Conservation (phyloP, 2,888 invertebrate genomes). For the Sialis fuliginosa region DNA sequence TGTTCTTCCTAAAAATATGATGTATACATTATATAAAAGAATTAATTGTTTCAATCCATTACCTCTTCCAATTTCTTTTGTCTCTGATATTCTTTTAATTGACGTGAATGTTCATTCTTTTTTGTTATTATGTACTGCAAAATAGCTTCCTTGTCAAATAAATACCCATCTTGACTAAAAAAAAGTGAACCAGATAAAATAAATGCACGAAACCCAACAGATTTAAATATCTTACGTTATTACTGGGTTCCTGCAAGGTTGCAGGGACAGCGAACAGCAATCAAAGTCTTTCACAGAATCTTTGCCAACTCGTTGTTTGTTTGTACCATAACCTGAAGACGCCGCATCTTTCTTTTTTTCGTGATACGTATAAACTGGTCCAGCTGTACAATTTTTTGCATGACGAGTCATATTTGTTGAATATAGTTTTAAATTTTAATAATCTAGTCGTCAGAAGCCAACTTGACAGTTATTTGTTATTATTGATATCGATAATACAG, state of each 20-base stretch:
- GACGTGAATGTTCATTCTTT: slow-evolving; percentile 77
- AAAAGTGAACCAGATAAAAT: neutral
- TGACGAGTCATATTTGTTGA: slow-evolving; percentile 69
- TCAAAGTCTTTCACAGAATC: slow-evolving; percentile 94
- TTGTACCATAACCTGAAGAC: slow-evolving; percentile 85
- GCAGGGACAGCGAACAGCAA: slow-evolving; percentile 90
- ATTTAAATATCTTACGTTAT: slow-evolving; percentile 43
- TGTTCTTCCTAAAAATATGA: slow-evolving; percentile 42
- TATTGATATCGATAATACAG: too few species aligned
- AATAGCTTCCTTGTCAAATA: slow-evolving; percentile 95
- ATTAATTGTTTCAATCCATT: slow-evolving; percentile 5
- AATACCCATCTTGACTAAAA: slow-evolving; percentile 59
- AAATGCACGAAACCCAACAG: neutral
- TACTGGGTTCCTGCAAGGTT: slow-evolving; percentile 89
- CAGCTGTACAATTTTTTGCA: slow-evolving; percentile 95
- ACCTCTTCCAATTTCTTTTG: slow-evolving; percentile 61
- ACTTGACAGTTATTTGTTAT: too few species aligned
- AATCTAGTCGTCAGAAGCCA: too few species aligned
- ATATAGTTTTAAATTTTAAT: neutral
- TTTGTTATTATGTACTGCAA: slow-evolving; percentile 87
- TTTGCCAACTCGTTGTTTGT: slow-evolving; percentile 73
- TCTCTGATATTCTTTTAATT: slow-evolving; percentile 82
- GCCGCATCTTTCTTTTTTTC: slow-evolving; percentile 93
- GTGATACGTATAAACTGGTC: slow-evolving; percentile 95
- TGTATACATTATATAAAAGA: neutral